These are phyloP conservation scores for Otocyon megalotis DNA, from an alignment of 2,113 vertebrate genomes.

Conservation along the genomic window DNA sequence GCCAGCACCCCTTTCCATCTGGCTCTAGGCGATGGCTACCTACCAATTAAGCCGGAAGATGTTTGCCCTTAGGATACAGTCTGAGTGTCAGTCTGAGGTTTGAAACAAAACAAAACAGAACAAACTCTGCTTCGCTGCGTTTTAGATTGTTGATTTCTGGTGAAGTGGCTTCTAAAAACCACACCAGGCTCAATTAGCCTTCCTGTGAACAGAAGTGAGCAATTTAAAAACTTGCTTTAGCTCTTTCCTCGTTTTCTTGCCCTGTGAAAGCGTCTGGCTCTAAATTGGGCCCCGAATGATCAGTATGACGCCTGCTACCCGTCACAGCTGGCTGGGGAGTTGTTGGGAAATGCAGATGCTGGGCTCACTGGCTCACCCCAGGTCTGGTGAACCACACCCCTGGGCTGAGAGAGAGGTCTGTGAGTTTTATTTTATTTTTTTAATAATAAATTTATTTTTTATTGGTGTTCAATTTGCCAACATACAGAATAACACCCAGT, in stretches of 20 bases:
- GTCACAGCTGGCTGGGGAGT: not conserved
- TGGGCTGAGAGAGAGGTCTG: not conserved
- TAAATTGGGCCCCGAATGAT: not conserved
- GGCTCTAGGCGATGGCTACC: not conserved
- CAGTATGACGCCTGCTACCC: not conserved
- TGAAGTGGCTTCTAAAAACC: conserved; percentile 39
- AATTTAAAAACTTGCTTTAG: not conserved
- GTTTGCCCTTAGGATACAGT: conserved; percentile 56
- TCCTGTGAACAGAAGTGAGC: not conserved
- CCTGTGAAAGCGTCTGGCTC: not conserved
- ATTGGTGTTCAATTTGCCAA: too few relatives aligned
- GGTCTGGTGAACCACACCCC: not conserved
- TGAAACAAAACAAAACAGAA: conserved; percentile 66
- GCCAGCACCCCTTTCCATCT: not conserved
- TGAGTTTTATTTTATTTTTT: not conserved
- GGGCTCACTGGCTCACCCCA: not conserved
- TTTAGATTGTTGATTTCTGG: conserved; percentile 14
- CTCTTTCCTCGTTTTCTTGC: not conserved
- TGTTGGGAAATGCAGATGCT: not conserved
- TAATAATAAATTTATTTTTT: too few relatives aligned
- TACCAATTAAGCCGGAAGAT: conserved; percentile 41
- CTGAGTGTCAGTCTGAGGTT: conserved; percentile 48
- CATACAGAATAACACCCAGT: too few relatives aligned
- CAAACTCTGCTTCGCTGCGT: not conserved
- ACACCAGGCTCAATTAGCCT: not conserved